These are phyloP conservation scores for Tetramorium simillimum DNA, from an alignment of 1,140 invertebrate species.

Conservation along the genomic window DNA sequence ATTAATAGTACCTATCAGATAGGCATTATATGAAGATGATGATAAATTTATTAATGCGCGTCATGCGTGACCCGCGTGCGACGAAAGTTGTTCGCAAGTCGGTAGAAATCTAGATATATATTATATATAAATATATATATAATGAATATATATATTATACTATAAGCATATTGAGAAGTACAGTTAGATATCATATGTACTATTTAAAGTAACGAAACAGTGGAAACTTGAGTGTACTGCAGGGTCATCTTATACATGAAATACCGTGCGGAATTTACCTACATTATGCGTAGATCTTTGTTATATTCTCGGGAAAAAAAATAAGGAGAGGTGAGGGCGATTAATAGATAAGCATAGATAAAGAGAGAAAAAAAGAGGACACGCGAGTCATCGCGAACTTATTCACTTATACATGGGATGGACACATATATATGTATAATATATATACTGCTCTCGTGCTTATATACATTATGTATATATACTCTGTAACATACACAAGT, in stretches of 20 bases:
- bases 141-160: conserved; percentile 62
- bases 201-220: conserved; percentile 70
- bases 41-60: conserved; percentile 71
- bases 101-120: conserved; percentile 77
- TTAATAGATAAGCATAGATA: conserved; percentile 42
- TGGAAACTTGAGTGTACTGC: conserved; percentile 57
- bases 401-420: conserved; percentile 51
- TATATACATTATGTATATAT: conserved; percentile 81
- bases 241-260: conserved; percentile 53
- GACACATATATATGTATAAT: conserved; percentile 77
- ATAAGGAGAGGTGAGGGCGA: conserved; percentile 11
- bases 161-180: conserved; percentile 70
- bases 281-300: conserved; percentile 67
- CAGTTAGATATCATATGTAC: conserved; percentile 68
- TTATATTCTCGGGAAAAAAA: conserved; percentile 66
- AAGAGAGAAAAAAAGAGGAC: conserved; percentile 56
- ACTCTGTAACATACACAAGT: conserved; percentile 59
- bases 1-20: conserved; percentile 68
- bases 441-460: conserved; percentile 73
- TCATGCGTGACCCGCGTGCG: conserved; percentile 63
- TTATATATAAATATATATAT: conserved; percentile 68
- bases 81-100: conserved; percentile 61
- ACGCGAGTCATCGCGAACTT: conserved; percentile 52
- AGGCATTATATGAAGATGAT: conserved; percentile 64
- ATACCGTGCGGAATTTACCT: conserved; percentile 49